phyloP scores from a whole-genome alignment of 2,888 invertebrate species.

The Lymantria monacha region DNA sequence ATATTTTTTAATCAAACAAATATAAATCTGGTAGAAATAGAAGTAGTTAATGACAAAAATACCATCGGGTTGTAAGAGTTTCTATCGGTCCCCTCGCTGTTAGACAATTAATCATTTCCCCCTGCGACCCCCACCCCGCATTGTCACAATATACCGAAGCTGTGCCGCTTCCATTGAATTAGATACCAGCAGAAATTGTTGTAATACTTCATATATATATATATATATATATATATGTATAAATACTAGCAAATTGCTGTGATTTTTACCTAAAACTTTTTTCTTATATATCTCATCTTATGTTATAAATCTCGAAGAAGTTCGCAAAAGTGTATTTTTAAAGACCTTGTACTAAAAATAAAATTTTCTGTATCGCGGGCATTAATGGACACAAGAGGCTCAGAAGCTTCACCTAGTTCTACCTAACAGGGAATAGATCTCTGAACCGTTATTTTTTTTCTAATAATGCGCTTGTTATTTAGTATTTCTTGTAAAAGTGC shows the following conservation, averaged over 20 bases:
- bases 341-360: too few relatives aligned
- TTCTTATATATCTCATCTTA: too few relatives aligned
- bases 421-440: too few relatives aligned
- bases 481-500: too few relatives aligned
- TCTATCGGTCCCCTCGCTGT: slow-evolving; percentile 36
- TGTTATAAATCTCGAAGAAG: too few relatives aligned
- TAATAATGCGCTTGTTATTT: too few relatives aligned
- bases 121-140: slow-evolving; percentile 22
- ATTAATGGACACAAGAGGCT: too few relatives aligned
- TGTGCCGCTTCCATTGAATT: slow-evolving; percentile 37
- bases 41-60: slow-evolving; percentile 36
- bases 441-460: too few relatives aligned
- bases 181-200: slow-evolving; percentile 18
- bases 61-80: slow-evolving; percentile 32
- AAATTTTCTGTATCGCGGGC: too few relatives aligned
- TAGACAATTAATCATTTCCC: slow-evolving; percentile 61
- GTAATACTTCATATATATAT: slow-evolving; percentile 5
- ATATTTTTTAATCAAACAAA: slow-evolving; percentile 11
- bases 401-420: too few relatives aligned
- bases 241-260: neutral
- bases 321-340: too few relatives aligned
- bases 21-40: slow-evolving; percentile 28
- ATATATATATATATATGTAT: neutral
- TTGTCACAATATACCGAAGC: slow-evolving; percentile 42
- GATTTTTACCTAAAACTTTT: too few relatives aligned